A percentile compares a stretch with the other conserved stretches of the same genome.
Evolutionary conservation across 2,113 vertebrate genomes (phyloP).

Genomic region (Bubalus kerabau): DNA sequence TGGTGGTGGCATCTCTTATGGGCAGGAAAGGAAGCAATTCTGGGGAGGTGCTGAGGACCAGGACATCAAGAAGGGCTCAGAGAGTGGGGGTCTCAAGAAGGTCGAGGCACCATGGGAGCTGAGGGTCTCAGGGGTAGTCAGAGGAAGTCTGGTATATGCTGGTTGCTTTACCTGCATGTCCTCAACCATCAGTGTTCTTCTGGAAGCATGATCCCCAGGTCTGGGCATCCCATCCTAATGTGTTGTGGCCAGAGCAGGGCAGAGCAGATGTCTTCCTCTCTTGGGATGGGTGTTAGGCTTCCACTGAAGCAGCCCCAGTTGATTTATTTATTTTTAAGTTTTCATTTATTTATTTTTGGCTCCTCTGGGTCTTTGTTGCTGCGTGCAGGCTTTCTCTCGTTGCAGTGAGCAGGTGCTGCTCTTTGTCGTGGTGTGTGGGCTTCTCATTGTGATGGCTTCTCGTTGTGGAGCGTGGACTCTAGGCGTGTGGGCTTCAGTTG

Average conservation of each 20-base stretch:
- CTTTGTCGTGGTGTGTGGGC: background rate
- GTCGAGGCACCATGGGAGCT: background rate
- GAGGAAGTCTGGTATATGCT: background rate
- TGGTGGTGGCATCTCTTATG: background rate
- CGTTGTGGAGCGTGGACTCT: background rate
- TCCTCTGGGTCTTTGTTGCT: background rate
- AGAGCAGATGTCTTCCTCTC: background rate
- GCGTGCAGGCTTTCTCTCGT: rapidly evolving
- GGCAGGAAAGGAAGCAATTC: background rate
- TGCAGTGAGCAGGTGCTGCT: background rate
- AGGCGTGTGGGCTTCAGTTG: background rate
- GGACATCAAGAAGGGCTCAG: background rate
- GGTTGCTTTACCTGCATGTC: background rate
- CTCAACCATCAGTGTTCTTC: background rate
- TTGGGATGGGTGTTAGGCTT: background rate
- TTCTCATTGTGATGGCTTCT: background rate
- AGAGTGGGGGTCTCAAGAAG: background rate
- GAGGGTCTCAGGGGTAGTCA: background rate
- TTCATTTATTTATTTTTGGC: background rate
- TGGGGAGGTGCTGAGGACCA: rapidly evolving
- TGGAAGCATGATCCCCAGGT: background rate
- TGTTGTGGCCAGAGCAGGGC: background rate
- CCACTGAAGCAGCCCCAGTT: background rate
- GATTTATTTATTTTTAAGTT: background rate
- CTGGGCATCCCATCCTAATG: background rate